Base-by-base conservation (phyloP, 2,113 vertebrate species). In the Oenanthe oenanthe region DNA sequence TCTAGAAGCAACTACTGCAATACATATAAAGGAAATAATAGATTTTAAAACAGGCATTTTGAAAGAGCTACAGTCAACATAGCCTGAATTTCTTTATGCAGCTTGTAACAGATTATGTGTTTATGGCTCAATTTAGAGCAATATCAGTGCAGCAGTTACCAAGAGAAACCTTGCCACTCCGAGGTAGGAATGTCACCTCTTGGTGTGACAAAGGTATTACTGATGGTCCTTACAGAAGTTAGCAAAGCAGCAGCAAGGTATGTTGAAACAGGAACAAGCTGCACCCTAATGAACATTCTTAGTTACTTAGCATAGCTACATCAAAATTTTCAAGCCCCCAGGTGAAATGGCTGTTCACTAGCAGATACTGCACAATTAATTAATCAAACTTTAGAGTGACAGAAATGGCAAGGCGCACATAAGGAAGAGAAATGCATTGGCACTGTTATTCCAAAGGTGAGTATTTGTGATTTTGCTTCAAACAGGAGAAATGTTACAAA, bases 391-490 rank as follows among this genome's bases (percentile, higher is more conserved):
- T 66, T 19, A 71, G 4, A 90, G 43, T 8, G 4, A 92, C 81
- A 85, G 65, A 74, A 87, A 89, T 79, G 58, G 66, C 73, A 72
- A 94, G 58, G 75, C 0, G 0, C 63, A 47, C 7, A 1, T 4
- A 28, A 73, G 14, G 67, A 93, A 80, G 32, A 80, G 61, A 89
- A 94, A 70, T 8, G 19, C 31, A 74, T 57, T 92, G 88, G 79
- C 93, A 94, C 85, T 80, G 6, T 87, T 94, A 89, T 32, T 95
- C 53, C 86, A 95, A 91, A 93, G 24, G 43, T 87, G 88, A 89
- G 24, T 48, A 85, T 29, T 58, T 84, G 45, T 70, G 47, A 77
- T 85, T 82, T 62, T 20, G 21, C 71, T 92, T 87, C 85, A 70
- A 21, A 84, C 28, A 92, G 58, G n/a, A 96, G 40, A 96, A 93